A percentile compares a stretch with the other conserved stretches of the same genome.
Conservation (phyloP, 2,797 vertebrate genomes). For the Syngnathus rostellatus region DNA sequence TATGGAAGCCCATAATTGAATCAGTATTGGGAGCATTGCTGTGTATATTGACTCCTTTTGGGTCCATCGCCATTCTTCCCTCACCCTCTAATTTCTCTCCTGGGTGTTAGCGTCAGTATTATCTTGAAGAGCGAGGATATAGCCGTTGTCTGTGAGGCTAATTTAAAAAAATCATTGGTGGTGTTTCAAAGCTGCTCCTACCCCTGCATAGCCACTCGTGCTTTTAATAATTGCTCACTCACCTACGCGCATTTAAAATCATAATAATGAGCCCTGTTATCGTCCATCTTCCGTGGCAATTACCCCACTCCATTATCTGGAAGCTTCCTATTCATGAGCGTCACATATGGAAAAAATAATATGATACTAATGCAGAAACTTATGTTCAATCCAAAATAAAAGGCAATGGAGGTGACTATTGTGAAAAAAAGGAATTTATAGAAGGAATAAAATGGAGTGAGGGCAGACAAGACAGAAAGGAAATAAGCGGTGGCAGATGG, state of each 20-base stretch:
- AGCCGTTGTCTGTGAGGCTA: conserved; percentile 28
- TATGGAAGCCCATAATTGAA: conserved; percentile 42
- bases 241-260: conserved; percentile 10
- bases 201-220: conserved; percentile 4
- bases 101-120: conserved; percentile 28
- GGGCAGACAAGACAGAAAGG: not conserved
- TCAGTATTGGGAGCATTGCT: conserved; percentile 44
- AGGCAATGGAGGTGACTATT: not conserved
- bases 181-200: not conserved
- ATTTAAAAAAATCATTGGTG: conserved; percentile 35
- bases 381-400: not conserved
- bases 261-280: conserved; percentile 46
- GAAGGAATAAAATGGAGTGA: not conserved
- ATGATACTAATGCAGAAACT: too few relatives aligned
- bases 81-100: conserved; percentile 27
- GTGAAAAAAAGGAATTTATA: not conserved
- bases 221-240: not conserved
- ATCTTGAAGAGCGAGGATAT: conserved; percentile 10
- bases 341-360: too few relatives aligned
- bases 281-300: conserved; percentile 50
- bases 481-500: conserved; percentile 1
- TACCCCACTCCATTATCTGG: conserved; percentile 23
- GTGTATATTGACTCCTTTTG: conserved; percentile 39
- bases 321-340: conserved; percentile 3
- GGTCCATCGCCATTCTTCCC: conserved; percentile 20